A percentile compares a stretch with the other conserved stretches of the same genome.
These are phyloP conservation scores for Vulpes lagopus DNA, from an alignment of 2,113 vertebrate genomes.

Conservation along the genomic window DNA sequence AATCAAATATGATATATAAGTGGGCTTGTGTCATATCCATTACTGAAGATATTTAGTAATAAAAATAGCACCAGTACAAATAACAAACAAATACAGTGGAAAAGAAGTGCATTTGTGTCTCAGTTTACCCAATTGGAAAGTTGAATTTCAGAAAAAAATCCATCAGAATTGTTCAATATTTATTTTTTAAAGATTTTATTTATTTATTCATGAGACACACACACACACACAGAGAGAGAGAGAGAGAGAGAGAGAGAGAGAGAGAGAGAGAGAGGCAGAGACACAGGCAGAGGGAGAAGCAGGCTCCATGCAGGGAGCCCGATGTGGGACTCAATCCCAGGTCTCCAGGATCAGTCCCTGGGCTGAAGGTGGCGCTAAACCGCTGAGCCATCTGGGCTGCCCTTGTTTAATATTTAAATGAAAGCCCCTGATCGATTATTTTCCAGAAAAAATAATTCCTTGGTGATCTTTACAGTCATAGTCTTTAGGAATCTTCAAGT, in stretches of 20 bases:
- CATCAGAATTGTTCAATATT: background rate
- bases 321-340: no score
- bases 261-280: no score
- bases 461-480: background rate
- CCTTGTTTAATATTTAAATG: background rate
- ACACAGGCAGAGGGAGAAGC: no score
- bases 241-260: no score
- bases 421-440: background rate
- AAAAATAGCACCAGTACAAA: background rate
- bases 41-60: background rate
- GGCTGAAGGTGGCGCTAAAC: no score
- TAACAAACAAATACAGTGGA: background rate
- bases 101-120: background rate
- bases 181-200: background rate
- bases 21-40: background rate
- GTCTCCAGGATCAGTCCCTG: no score
- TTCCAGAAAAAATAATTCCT: background rate
- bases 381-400: no score
- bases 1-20: background rate
- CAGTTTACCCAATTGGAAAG: constrained; percentile 5
- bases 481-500: background rate
- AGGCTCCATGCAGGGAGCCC: no score
- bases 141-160: background rate
- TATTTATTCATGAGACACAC: no score
- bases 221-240: no score